These are phyloP conservation scores for Campoplex nolae DNA, from an alignment of 2,888 invertebrate species.

Conservation along the genomic window DNA sequence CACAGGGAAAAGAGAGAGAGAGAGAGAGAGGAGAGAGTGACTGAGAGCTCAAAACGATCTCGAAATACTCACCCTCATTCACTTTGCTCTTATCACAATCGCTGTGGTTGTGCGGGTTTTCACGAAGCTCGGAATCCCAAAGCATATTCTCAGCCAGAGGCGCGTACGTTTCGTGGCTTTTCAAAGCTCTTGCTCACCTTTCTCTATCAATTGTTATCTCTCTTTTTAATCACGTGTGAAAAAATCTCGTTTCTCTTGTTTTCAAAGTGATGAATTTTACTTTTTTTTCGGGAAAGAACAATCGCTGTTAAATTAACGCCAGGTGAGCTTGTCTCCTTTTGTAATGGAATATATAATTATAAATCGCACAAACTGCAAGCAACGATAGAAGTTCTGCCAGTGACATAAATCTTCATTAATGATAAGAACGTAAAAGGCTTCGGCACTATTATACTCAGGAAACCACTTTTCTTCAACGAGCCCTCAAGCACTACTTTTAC, in stretches of 20 bases:
- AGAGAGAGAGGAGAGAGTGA: neutral
- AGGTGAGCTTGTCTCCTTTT: neutral
- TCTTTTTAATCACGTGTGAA: neutral
- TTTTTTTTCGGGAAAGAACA: neutral
- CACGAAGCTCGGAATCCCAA: neutral
- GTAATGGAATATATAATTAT: slow-evolving; percentile 1
- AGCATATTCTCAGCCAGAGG: neutral
- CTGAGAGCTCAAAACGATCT: slow-evolving; percentile 21
- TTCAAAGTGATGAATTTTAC: neutral
- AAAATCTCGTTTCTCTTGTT: neutral
- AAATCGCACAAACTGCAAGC: slow-evolving; percentile 2
- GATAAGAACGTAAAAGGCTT: slow-evolving; percentile 17
- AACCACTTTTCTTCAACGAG: slow-evolving; percentile 26
- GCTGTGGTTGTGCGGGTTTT: neutral
- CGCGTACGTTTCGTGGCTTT: neutral
- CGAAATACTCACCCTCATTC: slow-evolving; percentile 33
- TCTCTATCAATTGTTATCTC: neutral
- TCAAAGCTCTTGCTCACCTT: neutral
- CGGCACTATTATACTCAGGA: slow-evolving; percentile 13
- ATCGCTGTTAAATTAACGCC: neutral
- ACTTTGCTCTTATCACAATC: slow-evolving; percentile 39
- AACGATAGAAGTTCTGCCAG: slow-evolving; percentile 5
- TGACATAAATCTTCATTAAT: slow-evolving; percentile 32
- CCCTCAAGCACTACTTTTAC: slow-evolving; percentile 20
- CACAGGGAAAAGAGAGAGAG: neutral